Evolutionary conservation across 2,888 invertebrate species (phyloP).

Genomic region (Onchidella celtica): DNA sequence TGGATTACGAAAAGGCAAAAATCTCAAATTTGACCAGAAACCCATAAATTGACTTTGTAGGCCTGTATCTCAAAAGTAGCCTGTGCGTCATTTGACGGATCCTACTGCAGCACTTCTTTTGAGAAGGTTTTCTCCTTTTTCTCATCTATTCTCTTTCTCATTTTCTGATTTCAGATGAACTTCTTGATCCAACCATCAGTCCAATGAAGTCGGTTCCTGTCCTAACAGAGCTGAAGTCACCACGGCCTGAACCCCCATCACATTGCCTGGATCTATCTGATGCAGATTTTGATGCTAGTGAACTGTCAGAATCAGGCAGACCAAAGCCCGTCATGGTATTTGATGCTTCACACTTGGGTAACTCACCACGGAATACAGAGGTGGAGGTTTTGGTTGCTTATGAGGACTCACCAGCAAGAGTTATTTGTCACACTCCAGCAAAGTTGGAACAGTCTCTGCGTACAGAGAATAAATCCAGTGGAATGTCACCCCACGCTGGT

Average conservation of each 20-base stretch:
- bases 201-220: slow-evolving; percentile 58
- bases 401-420: slow-evolving; percentile 67
- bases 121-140: not conserved
- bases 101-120: too few species aligned
- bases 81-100: too few species aligned
- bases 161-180: slow-evolving; percentile 12
- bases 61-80: too few species aligned
- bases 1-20: too few species aligned
- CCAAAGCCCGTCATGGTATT: slow-evolving; percentile 57
- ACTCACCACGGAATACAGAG: slow-evolving; percentile 58
- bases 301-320: not conserved
- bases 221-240: slow-evolving; percentile 59
- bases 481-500: not conserved
- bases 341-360: slow-evolving; percentile 63
- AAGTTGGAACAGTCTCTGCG: slow-evolving; percentile 18
- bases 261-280: slow-evolving; percentile 66
- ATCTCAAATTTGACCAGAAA: too few species aligned
- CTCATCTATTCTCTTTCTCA: not conserved
- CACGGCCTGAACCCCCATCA: slow-evolving; percentile 56
- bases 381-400: slow-evolving; percentile 66
- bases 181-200: slow-evolving; percentile 24
- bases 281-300: slow-evolving; percentile 52
- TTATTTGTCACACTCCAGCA: slow-evolving; percentile 67
- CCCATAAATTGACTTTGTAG: too few species aligned
- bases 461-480: not conserved